Evolutionary conservation across 2,113 vertebrate genomes (phyloP).

Genomic region (Tonatia bakeri): DNA sequence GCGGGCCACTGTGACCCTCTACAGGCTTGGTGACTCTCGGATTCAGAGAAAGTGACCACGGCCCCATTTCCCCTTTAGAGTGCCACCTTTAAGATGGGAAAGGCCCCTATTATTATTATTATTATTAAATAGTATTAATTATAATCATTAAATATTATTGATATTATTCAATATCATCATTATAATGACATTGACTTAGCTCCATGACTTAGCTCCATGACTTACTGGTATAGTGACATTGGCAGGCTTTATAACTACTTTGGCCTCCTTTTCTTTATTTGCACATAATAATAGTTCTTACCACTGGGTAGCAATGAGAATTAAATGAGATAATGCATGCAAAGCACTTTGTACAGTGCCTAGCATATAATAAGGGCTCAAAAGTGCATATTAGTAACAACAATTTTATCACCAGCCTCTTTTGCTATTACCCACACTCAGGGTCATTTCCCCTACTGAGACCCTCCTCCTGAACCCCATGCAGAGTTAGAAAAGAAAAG

Average conservation of each 20-base stretch:
- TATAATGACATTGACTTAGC: not conserved
- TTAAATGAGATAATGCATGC: not conserved
- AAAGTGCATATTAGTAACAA: not conserved
- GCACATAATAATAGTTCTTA: not conserved
- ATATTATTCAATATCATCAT: not conserved
- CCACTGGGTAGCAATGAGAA: not conserved
- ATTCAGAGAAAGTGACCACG: fast-evolving
- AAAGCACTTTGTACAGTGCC: not conserved
- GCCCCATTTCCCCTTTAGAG: not conserved
- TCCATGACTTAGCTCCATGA: not conserved
- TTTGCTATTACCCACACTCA: not conserved
- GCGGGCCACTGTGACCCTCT: too few relatives aligned
- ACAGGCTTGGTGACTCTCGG: not conserved
- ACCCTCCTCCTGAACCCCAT: not conserved
- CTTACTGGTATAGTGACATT: not conserved
- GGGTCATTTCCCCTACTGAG: not conserved
- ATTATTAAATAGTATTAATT: not conserved
- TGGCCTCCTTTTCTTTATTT: not conserved
- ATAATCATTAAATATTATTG: not conserved
- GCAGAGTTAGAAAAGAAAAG: not conserved
- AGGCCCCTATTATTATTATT: not conserved
- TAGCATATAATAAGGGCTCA: not conserved
- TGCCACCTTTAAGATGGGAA: not conserved
- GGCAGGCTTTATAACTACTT: not conserved
- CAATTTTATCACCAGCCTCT: not conserved